Base-by-base conservation (phyloP, 2,113 vertebrate genomes). In the Mastomys coucha region DNA sequence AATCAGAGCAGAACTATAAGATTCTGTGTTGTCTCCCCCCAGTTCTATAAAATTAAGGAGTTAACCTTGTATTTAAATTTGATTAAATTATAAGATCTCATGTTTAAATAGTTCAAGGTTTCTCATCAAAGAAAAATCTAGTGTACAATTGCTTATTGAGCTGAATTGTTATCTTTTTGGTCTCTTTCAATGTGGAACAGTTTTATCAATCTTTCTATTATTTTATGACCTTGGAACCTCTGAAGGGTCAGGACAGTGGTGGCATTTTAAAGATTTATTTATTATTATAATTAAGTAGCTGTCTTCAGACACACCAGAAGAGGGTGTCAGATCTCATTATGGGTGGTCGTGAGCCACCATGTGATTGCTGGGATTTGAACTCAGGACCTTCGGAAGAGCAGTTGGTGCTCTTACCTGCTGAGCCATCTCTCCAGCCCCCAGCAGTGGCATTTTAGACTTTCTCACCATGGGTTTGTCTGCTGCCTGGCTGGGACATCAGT, bases 21-120 rank as follows among this genome's bases (percentile, higher is more conserved):
- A 45, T 85, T 67, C n/a, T n/a, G n/a, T n/a, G n/a, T n/a, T n/a
- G n/a, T n/a, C n/a, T n/a, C n/a, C n/a, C n/a, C n/a, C n/a, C n/a
- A n/a, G n/a, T n/a, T n/a, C 26, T 67, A 31, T 67, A 67, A 67
- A 5, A 31, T 67, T 82, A 16, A 39, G 80, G 13, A 39, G 8
- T 82, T 82, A 60, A 26, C 36, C 8, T 60, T 81, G 77, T 80
- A 24, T 80, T 56, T 80, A 80, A n/a, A 33, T 82, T 39, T 60
- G 56, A 39, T 56, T 56, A 87, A 80, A 92, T 82, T 53, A 14
- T 89, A 60, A 86, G 53, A 88, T 49, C 51, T 7, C 51, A 86
- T 58, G 31, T 94, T 97, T 91, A 84, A 63, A 76, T 2, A 70
- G 78, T 90, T 67, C 1, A 72, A 70, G 7, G 60, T 91, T 95